Conservation (phyloP, 2,113 vertebrate genomes). For the Pluvianellus socialis region DNA sequence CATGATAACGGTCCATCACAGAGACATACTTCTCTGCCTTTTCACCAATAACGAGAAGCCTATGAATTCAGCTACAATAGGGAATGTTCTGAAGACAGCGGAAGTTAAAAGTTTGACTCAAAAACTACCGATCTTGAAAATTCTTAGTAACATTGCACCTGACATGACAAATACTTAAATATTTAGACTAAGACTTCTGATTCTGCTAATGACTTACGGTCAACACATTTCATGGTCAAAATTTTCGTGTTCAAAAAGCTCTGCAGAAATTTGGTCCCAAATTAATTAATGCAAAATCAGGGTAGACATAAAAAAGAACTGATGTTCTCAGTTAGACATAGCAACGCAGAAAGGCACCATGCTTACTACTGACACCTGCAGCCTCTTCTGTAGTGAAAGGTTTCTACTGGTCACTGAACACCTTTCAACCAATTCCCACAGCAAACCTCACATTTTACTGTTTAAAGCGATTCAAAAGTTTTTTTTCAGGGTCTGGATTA, state of each 20-base stretch:
- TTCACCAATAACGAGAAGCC: neutral
- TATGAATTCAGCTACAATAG: neutral
- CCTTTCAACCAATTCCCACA: neutral
- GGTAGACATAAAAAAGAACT: neutral
- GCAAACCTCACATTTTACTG: neutral
- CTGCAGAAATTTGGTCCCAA: neutral
- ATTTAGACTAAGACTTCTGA: neutral
- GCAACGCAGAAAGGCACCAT: neutral
- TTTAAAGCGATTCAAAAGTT: neutral
- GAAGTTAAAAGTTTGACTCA: neutral
- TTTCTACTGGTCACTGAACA: neutral
- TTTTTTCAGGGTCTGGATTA: neutral
- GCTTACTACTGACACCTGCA: neutral
- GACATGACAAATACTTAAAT: neutral
- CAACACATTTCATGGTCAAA: neutral
- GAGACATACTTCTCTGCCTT: neutral
- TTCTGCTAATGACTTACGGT: neutral
- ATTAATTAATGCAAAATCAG: neutral
- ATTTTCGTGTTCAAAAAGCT: neutral
- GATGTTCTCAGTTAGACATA: neutral
- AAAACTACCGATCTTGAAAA: neutral
- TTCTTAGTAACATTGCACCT: neutral
- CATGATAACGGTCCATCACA: neutral
- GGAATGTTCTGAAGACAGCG: neutral
- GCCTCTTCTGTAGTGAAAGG: neutral